Percentiles rank a stretch among this genome's conserved stretches.
phyloP scores from a whole-genome alignment of 2,113 vertebrate genomes.

The Clarias batrachus region DNA sequence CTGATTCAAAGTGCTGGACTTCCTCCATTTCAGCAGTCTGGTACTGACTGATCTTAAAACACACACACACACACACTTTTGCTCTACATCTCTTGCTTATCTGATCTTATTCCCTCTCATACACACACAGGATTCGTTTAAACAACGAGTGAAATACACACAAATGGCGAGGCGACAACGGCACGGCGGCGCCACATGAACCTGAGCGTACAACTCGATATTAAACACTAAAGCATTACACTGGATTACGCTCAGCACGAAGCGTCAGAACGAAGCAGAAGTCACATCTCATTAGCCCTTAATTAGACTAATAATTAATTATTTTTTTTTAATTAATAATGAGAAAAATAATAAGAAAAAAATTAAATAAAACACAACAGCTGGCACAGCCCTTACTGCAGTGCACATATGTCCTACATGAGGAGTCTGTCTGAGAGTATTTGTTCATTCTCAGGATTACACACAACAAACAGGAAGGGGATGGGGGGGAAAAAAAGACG shows the following conservation, averaged over 20 bases:
- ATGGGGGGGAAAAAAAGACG: background rate
- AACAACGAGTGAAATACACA: background rate
- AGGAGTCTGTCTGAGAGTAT: background rate
- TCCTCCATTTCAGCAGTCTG: conserved; percentile 28
- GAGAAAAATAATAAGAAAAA: background rate
- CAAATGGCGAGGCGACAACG: background rate
- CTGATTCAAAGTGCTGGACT: conserved; percentile 26
- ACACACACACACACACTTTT: background rate
- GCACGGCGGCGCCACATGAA: background rate
- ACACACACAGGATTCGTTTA: background rate
- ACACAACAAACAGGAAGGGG: background rate
- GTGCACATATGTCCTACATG: background rate
- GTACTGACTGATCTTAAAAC: conserved; percentile 30
- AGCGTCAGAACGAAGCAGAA: background rate
- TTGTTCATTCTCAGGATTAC: background rate
- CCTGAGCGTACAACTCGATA: background rate
- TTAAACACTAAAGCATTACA: background rate
- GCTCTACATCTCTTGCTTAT: background rate
- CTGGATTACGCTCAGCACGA: background rate
- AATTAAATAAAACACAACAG: background rate
- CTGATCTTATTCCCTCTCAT: background rate
- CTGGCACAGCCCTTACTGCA: background rate
- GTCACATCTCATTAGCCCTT: background rate
- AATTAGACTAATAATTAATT: background rate
- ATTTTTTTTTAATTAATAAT: too few relatives aligned